Evolutionary conservation across 2,113 vertebrate genomes (phyloP).

Genomic region (Galemys pyrenaicus): DNA sequence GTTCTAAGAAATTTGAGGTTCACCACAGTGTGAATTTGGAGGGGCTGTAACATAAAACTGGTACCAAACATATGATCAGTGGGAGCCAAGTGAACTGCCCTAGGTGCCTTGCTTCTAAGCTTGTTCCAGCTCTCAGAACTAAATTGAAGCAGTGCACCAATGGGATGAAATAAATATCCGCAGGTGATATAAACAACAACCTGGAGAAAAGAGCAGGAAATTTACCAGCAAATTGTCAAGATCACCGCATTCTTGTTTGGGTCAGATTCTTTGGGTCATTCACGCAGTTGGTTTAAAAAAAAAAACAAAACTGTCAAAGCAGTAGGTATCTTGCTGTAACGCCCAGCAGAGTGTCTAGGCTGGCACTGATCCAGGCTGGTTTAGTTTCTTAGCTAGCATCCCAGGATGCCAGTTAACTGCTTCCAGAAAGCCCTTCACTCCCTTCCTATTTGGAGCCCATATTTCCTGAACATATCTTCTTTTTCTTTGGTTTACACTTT

Average conservation of each 20-base stretch:
- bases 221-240: slow-evolving; percentile 27
- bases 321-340: background rate
- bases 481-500: background rate
- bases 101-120: background rate
- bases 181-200: background rate
- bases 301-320: no score
- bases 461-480: background rate
- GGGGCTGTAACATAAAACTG: background rate
- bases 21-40: background rate
- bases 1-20: background rate
- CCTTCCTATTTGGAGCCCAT: background rate
- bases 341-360: background rate
- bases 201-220: background rate
- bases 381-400: background rate
- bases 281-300: no score
- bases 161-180: background rate
- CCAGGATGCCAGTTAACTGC: background rate
- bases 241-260: background rate
- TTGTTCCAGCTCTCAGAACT: background rate
- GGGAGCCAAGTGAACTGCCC: background rate
- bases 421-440: background rate
- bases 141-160: background rate
- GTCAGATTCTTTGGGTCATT: background rate
- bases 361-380: background rate
- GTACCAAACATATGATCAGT: background rate